Conservation (phyloP, 2,888 invertebrate species). For the Margaritifera margaritifera region DNA sequence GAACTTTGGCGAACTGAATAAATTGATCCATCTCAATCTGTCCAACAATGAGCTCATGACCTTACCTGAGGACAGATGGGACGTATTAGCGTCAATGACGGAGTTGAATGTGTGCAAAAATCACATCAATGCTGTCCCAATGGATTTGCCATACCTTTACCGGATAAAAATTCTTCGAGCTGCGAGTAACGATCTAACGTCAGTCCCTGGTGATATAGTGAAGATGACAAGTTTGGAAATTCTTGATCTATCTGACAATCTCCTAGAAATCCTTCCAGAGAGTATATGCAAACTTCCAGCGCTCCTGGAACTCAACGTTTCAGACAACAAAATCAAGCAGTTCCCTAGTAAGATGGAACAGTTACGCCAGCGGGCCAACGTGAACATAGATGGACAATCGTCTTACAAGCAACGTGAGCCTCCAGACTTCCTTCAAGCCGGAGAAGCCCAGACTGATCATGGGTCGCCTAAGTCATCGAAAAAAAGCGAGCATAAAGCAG, state of each 20-base stretch:
- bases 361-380: conserved; percentile 42
- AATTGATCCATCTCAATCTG: conserved; percentile 61
- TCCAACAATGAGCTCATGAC: conserved; percentile 62
- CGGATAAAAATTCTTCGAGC: conserved; percentile 59
- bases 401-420: conserved; percentile 65
- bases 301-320: conserved; percentile 60
- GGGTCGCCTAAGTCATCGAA: conserved; percentile 1
- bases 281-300: conserved; percentile 62
- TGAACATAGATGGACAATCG: conserved; percentile 54
- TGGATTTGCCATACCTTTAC: conserved; percentile 67
- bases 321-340: conserved; percentile 64
- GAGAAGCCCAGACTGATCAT: conserved; percentile 49
- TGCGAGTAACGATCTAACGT: conserved; percentile 60
- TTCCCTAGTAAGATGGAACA: conserved; percentile 62
- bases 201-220: conserved; percentile 63
- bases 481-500: background rate
- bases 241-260: conserved; percentile 88
- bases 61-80: conserved; percentile 75
- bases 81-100: conserved; percentile 84
- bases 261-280: conserved; percentile 76
- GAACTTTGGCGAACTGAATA: conserved; percentile 63
- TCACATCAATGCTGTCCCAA: conserved; percentile 81
- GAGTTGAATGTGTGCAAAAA: conserved; percentile 87
- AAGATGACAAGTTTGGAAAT: conserved; percentile 77
- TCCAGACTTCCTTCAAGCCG: conserved; percentile 50